phyloP scores from a whole-genome alignment of 2,113 vertebrate genomes.

The Hemicordylus capensis region DNA sequence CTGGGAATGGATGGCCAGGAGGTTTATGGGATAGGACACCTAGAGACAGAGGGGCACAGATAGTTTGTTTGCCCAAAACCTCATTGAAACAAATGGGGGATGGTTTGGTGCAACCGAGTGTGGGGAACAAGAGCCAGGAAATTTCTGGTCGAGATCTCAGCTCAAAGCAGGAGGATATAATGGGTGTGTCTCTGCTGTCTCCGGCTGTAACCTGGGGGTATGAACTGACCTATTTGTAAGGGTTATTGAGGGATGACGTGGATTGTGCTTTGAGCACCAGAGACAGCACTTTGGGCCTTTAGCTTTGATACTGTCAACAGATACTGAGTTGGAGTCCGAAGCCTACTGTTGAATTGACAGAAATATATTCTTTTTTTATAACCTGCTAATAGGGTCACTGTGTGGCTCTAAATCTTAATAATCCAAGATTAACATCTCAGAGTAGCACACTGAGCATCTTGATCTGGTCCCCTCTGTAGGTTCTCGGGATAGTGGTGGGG shows the following conservation, averaged over 20 bases:
- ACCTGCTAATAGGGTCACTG: not conserved
- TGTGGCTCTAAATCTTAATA: not conserved
- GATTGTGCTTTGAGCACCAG: not conserved
- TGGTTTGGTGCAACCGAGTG: not conserved
- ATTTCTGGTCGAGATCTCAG: not conserved
- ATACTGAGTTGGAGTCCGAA: not conserved
- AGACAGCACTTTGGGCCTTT: not conserved
- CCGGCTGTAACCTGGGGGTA: no score
- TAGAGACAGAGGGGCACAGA: not conserved
- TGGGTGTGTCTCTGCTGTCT: no score
- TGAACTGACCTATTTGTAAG: not conserved
- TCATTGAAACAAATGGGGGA: not conserved
- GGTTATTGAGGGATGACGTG: not conserved
- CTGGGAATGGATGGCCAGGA: no score
- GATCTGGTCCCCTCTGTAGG: slow-evolving; percentile 70
- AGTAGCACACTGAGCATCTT: not conserved
- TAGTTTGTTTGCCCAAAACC: not conserved
- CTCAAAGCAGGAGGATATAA: no score
- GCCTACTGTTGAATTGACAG: not conserved
- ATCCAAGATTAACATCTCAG: no score
- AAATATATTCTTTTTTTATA: no score
- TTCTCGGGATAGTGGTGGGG: slow-evolving; percentile 96
- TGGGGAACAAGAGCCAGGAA: no score
- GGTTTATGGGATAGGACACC: no score
- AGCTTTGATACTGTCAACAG: not conserved